phyloP scores from a whole-genome alignment of 2,113 vertebrate species.

The Ramphastos sulfuratus region DNA sequence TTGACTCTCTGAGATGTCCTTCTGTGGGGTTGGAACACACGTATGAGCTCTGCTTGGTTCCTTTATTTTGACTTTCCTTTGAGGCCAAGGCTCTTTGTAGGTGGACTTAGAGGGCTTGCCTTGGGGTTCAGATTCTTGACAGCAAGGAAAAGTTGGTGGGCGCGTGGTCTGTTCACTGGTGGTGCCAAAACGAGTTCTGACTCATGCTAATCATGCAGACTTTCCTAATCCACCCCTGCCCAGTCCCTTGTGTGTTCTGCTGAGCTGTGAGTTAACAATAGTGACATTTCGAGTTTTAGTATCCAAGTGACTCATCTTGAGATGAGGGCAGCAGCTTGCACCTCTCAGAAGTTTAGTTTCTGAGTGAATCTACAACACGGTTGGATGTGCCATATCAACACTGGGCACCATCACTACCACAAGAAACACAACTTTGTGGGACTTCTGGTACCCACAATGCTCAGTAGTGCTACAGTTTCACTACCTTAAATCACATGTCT shows the following conservation, averaged over 20 bases:
- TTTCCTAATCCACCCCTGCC: neutral
- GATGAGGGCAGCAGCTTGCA: neutral
- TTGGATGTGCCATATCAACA: neutral
- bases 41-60: constrained; percentile 29
- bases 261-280: constrained; percentile 20
- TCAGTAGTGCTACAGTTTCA: neutral
- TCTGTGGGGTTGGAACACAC: constrained; percentile 41
- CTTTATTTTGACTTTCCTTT: constrained; percentile 44
- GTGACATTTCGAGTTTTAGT: constrained; percentile 42
- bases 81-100: neutral
- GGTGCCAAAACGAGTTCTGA: constrained; percentile 38
- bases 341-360: neutral
- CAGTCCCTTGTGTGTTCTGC: neutral
- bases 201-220: neutral
- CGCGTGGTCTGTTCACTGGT: neutral
- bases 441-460: neutral
- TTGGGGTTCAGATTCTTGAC: constrained; percentile 11
- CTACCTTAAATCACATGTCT: neutral
- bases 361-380: fast-evolving
- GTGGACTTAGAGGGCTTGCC: neutral
- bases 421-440: neutral
- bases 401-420: neutral
- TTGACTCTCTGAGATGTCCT: neutral
- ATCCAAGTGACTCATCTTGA: constrained; percentile 27
- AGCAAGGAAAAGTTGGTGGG: neutral